phyloP scores from a whole-genome alignment of 2,888 invertebrate species.

The Mesorhabditis spiculigera region DNA sequence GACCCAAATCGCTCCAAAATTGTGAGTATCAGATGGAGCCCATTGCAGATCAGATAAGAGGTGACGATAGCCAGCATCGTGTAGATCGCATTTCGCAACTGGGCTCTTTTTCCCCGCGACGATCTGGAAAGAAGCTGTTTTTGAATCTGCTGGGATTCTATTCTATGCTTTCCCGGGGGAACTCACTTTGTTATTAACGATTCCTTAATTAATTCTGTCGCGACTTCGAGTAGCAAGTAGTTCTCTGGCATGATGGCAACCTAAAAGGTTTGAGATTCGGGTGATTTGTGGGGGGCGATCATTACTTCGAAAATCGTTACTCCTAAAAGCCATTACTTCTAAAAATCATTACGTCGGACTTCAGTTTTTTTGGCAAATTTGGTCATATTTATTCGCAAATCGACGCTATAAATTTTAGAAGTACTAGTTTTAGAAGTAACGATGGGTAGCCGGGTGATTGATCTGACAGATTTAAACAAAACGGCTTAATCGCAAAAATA shows the following conservation, averaged over 20 bases:
- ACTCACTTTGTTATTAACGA: slow-evolving; percentile 32
- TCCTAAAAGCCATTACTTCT: too few relatives aligned
- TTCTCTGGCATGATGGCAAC: slow-evolving; percentile 28
- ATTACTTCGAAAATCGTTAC: too few relatives aligned
- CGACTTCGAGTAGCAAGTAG: slow-evolving; percentile 34
- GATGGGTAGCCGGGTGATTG: too few relatives aligned
- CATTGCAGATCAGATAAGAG: slow-evolving; percentile 40
- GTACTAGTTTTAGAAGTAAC: too few relatives aligned
- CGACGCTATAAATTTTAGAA: too few relatives aligned
- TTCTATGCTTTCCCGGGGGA: not conserved
- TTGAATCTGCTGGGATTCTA: not conserved
- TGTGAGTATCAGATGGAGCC: slow-evolving; percentile 34
- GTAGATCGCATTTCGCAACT: slow-evolving; percentile 41
- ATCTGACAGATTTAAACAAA: too few relatives aligned
- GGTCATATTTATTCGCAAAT: too few relatives aligned
- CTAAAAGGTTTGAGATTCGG: not conserved
- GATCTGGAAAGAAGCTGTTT: slow-evolving; percentile 26
- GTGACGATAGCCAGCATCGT: slow-evolving; percentile 43
- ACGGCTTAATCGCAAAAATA: too few relatives aligned
- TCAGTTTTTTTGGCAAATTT: too few relatives aligned
- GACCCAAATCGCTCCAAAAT: slow-evolving; percentile 27
- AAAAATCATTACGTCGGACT: too few relatives aligned
- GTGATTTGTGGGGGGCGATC: not conserved
- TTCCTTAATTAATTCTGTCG: slow-evolving; percentile 38
- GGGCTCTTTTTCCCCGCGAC: slow-evolving; percentile 30